Evolutionary conservation across 2,888 invertebrate species (phyloP), one percentile per base, ranked within the genome.

Genomic region (Macaria liturata): DNA sequence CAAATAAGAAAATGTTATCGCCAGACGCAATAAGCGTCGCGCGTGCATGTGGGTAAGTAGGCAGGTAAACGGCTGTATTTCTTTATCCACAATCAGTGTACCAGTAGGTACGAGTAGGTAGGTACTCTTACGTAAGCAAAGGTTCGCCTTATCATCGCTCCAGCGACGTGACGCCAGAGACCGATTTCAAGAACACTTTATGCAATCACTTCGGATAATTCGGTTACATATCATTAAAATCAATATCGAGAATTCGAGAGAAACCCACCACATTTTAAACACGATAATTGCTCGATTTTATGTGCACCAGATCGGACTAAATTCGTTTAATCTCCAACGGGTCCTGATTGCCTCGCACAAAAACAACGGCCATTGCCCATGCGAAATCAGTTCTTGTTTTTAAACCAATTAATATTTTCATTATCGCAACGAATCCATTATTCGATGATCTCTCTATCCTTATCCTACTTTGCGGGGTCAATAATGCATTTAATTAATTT

Each of bases 121-220:
- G 20, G 20, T 20, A 20, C 20, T 20, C 83, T 84, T 87, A 85
- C 83, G 84, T 85, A 88, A 86, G 83, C 76, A 83, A 83, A 84
- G 80, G 80, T 72, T 67, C 65, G 77, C 81, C 81, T 83, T 85
- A 84, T 83, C 84, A 81, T 49, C 75, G 63, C 6, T 46, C 47
- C 42, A 39, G 71, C 64, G 67, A 64, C 71, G 81, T 84, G 83
- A 81, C 83, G 83, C 78, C 76, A 83, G 85, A 86, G 85, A 88
- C 84, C 84, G 81, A 84, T 83, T 84, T 84, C 83, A 86, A 84
- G 83, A 86, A 81, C 81, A 75, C 81, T 85, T 67, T 85, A 80
- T 81, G 84, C 78, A 87, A 87, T 68, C 65, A 71, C 67, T 65
- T 69, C 69, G 69, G 20, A 75, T 72, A 72, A 76, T 74, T 77